Conservation (phyloP, 2,888 invertebrate genomes). For the Lasioglossum pauxillum region DNA sequence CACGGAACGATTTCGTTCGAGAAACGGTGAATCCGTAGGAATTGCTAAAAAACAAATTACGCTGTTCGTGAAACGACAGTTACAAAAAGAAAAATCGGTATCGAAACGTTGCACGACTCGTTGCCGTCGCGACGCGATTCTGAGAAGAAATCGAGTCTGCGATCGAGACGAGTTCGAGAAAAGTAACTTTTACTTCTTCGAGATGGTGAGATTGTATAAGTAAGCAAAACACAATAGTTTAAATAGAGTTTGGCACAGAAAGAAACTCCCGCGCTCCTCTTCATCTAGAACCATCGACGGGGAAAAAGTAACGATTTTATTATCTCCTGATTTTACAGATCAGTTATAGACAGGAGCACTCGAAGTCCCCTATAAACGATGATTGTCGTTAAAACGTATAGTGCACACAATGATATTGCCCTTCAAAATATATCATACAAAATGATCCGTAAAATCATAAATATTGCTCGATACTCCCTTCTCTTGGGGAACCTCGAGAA, state of each 20-base stretch:
- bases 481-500: background rate
- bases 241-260: slow-evolving; percentile 1
- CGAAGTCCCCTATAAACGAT: background rate
- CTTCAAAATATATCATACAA: background rate
- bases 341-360: background rate
- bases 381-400: background rate
- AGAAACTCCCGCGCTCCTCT: background rate
- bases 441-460: background rate
- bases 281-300: background rate
- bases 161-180: background rate
- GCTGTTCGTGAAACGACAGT: background rate
- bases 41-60: background rate
- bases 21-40: background rate
- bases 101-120: background rate
- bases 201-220: background rate
- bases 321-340: background rate
- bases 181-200: background rate
- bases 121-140: slow-evolving; percentile 6
- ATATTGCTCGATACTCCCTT: background rate
- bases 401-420: background rate
- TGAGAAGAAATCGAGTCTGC: background rate
- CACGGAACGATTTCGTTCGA: background rate
- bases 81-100: background rate
- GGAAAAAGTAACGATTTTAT: background rate
- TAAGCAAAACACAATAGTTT: slow-evolving; percentile 3